Evolutionary conservation across 2,113 vertebrate genomes (phyloP), one percentile per base, ranked within the genome.

Genomic region (Saccopteryx leptura): DNA sequence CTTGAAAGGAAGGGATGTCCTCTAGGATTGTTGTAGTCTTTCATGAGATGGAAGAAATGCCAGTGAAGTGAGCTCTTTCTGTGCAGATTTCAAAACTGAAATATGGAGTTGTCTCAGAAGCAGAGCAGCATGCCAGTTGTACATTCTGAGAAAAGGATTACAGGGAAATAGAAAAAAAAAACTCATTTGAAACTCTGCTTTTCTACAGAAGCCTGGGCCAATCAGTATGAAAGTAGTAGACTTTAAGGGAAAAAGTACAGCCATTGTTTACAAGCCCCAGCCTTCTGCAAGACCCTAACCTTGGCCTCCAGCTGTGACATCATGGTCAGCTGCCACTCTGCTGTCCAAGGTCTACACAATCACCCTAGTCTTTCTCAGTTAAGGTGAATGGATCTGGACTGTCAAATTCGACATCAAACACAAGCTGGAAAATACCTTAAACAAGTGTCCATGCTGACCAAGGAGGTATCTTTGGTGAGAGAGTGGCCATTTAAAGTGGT

Each of bases 71-170:
- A 90, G 52, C 48, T 90, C 46, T 75, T 93, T 94, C 63, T 79
- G 19, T 61, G 4, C 58, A 56, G 24, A 94, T 87, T 89, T 91
- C 52, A 69, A 95, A 88, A 92, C 46, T 39, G 58, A 92, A 83
- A 91, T 76, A 50, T 0, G 4, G 28, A 12, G 13, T 69, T 75
- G 39, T 89, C 85, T 88, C 72, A 76, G 84, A 76, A 93, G 63
- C 72, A 61, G 61, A 94, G 24, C 26, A 52, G 82, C n/a, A 0
- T 69, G 63, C n/a, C 87, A 86, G 60, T 81, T 68, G 17, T 39
- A 18, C 39, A 13, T 92, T 91, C 50, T 75, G 31, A 91, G 56
- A 91, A 88, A 81, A 86, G 87, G 61, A 81, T 79, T 79, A 48
- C 31, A 66, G 52, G 17, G 15, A 10, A 91, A 66, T 11, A 82